These are phyloP conservation scores for Dromococcyx pavoninus DNA, from an alignment of 2,797 vertebrate genomes.

Conservation along the genomic window DNA sequence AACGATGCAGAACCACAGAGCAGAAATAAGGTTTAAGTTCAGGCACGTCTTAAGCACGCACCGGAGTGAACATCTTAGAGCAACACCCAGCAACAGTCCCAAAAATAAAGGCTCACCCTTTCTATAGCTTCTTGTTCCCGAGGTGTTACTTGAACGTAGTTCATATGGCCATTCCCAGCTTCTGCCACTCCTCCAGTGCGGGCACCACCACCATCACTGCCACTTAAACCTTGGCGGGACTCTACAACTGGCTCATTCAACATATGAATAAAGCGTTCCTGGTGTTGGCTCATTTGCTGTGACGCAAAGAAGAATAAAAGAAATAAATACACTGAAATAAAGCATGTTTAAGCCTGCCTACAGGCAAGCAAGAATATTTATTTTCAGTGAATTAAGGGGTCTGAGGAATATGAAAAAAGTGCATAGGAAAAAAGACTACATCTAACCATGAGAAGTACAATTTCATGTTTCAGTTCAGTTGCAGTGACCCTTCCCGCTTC, in stretches of 20 bases:
- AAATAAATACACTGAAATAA: slow-evolving; percentile 30
- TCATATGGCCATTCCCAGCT: slow-evolving; percentile 86
- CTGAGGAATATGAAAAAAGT: neutral
- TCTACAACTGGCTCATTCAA: slow-evolving; percentile 92
- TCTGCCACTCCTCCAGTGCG: slow-evolving; percentile 76
- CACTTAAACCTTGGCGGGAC: slow-evolving; percentile 77
- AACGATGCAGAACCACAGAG: neutral
- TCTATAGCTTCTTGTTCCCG: slow-evolving; percentile 99
- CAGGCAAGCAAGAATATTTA: neutral
- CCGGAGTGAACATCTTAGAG: neutral
- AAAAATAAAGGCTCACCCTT: slow-evolving; percentile 81
- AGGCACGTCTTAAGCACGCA: neutral
- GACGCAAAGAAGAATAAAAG: slow-evolving; percentile 41
- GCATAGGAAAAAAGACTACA: too few species aligned
- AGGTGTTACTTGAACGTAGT: slow-evolving; percentile 96
- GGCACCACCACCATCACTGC: slow-evolving; percentile 60
- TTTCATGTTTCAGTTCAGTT: neutral
- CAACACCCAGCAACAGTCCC: neutral
- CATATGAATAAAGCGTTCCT: slow-evolving; percentile 98
- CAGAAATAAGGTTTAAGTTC: neutral
- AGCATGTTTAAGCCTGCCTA: neutral
- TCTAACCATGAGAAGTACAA: neutral
- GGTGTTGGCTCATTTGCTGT: slow-evolving; percentile 95
- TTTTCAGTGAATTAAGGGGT: neutral
- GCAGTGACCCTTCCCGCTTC: neutral